Evolutionary conservation across 2,797 vertebrate species (phyloP).

Genomic region (Amblyopsis hoosieri): DNA sequence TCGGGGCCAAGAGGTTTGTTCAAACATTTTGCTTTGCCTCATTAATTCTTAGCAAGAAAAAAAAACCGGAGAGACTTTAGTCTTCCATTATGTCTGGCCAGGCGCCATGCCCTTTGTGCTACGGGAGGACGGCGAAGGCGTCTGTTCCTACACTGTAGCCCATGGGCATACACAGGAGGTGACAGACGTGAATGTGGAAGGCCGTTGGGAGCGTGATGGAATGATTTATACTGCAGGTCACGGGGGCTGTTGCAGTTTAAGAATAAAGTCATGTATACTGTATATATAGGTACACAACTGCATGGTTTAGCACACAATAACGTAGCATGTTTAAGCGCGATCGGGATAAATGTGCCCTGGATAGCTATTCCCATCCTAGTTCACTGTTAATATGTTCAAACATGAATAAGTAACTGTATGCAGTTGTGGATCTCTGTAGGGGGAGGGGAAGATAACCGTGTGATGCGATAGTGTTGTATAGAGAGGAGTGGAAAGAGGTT

Average conservation of each 20-base stretch:
- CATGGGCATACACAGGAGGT: slow-evolving; percentile 8
- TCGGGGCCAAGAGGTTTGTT: slow-evolving; percentile 64
- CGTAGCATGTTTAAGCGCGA: not conserved
- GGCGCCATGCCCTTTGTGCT: slow-evolving; percentile 53
- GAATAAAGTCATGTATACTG: not conserved
- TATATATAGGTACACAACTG: not conserved
- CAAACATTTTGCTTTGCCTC: slow-evolving; percentile 73
- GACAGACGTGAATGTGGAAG: not conserved
- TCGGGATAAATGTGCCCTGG: no score
- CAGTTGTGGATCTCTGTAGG: no score
- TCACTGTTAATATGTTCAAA: not conserved
- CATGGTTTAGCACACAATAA: not conserved
- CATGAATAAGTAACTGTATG: no score
- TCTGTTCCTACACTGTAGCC: slow-evolving; percentile 28
- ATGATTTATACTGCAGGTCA: slow-evolving; percentile 2
- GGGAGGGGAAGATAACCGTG: no score
- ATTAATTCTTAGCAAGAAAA: slow-evolving; percentile 61
- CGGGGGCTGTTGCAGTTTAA: slow-evolving; percentile 2
- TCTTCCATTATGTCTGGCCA: slow-evolving; percentile 54
- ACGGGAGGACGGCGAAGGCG: slow-evolving; percentile 36
- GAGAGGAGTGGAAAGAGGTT: no score
- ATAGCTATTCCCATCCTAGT: not conserved
- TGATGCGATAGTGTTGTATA: no score
- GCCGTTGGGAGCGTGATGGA: not conserved
- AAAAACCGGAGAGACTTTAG: slow-evolving; percentile 44